Evolutionary conservation across 2,888 invertebrate species (phyloP), one percentile per base, ranked within the genome.

Genomic region (Drosophila helvetica): DNA sequence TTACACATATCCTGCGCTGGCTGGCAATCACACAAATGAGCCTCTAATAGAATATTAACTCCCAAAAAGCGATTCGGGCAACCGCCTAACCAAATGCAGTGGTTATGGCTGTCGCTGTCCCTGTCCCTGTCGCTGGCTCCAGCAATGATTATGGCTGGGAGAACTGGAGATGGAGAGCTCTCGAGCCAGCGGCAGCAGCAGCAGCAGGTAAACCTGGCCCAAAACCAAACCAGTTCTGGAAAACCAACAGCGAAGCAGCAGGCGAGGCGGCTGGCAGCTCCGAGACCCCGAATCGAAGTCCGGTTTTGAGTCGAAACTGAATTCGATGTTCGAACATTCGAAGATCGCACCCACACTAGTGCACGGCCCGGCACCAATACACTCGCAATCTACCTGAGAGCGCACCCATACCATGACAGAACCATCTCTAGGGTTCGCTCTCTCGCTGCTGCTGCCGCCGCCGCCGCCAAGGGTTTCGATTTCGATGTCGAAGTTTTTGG

Each of bases 41-140:
- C 86, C 89, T 86, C 87, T 90, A 90, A 90, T 90, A 90, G 90
- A 90, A 90, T 90, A 90, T 90, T 86, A 90, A 90, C 89, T 85
- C 81, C 78, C 79, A 79, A 79, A 89, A 86, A 83, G 78, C 75
- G 78, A 78, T 75, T 85, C 76, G 71, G 73, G 64, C 64, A 62
- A 77, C 72, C 72, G 67, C 72, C 64, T 55, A 66, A 66, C 66
- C 66, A 64, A 66, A 50, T 66, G 54, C 66, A 66, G 66, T 64
- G 66, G 67, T 67, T 66, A 56, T 55, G 51, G 56, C 67, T 19
- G 46, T 19, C 17, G 0, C 46, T 46, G 18, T 18, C 1, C 1
- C 18, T 18, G 45, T 10, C 46, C 18, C 46, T 18, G 46, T 19
- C 4, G 46, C 46, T 38, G 38, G 38, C 38, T 38, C 38, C 38